Evolutionary conservation across 2,888 invertebrate genomes (phyloP), one percentile per base, ranked within the genome.

Genomic region (Cenopis cana): DNA sequence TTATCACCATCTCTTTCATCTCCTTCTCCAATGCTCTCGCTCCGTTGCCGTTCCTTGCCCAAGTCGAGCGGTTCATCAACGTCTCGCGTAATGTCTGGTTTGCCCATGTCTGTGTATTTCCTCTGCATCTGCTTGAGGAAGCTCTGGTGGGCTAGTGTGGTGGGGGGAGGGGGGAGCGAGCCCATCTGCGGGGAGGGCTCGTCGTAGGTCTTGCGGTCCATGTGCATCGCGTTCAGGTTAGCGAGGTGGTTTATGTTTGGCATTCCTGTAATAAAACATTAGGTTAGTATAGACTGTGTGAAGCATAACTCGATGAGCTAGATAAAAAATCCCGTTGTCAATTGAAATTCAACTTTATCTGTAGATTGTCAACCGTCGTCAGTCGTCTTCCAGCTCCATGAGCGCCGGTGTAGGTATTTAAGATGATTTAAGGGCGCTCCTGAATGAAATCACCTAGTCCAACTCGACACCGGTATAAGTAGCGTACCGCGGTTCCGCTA

Each of bases 231-330:
- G 82, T 95, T 96, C 86, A 97, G 93, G 79, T 97, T 97, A 29
- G 97, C 96, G 86, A 97, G 92, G 89, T 97, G 97, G 38, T 96
- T 96, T 0, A 96, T 96, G 81, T 96, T 96, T 55, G 71, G 66
- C 84, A 96, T 94, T 5, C 97, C 97, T 77, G 96, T 95, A 67
- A 71, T 95, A 29, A 57, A 12, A 5, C 9, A 24, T 38, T 9
- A 17, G 20, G 62, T 50, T 38, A 36, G 46, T 46, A n/a, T n/a
- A 6, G 46, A 6, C n/a, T 24, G 24, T 24, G 24, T 24, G 24
- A 24, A 24, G 24, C 4, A 24, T 24, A 24, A 24, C 4, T 24
- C 24, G 4, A 24, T 24, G 4, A 24, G 4, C 24, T 24, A 4
- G 24, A 24, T 1, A 24, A 24, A 3, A 24, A 24, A 24, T 24